Evolutionary conservation across 2,888 invertebrate species (phyloP).

Genomic region (Phlogophora meticulosa): DNA sequence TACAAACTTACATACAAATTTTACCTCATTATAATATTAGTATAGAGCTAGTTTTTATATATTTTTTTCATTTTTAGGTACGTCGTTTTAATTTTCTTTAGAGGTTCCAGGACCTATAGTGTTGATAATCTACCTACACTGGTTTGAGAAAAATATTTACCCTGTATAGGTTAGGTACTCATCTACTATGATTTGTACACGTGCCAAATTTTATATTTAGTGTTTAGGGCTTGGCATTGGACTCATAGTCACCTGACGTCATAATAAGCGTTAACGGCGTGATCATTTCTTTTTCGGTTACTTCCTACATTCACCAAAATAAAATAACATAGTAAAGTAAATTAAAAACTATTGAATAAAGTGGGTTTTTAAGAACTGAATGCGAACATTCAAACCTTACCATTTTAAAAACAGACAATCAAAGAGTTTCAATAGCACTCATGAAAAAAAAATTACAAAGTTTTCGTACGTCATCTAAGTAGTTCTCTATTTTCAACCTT

Average conservation of each 20-base stretch:
- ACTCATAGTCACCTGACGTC: constrained; percentile 12
- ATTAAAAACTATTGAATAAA: too few relatives aligned
- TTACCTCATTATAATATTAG: too few relatives aligned
- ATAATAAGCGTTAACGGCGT: background rate
- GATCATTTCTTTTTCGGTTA: background rate
- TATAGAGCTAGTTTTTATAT: too few relatives aligned
- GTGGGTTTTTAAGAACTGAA: background rate
- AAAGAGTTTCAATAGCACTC: constrained; percentile 29
- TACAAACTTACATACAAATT: too few relatives aligned
- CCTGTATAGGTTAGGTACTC: background rate
- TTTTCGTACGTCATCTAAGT: background rate
- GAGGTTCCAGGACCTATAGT: too few relatives aligned
- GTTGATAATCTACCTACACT: too few relatives aligned
- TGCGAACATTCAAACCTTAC: background rate
- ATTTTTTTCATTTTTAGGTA: too few relatives aligned
- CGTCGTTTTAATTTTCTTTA: too few relatives aligned
- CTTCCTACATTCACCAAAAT: constrained; percentile 8
- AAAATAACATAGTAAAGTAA: background rate
- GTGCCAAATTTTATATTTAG: constrained; percentile 52
- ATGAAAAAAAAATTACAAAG: constrained; percentile 10
- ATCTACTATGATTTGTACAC: constrained; percentile 20
- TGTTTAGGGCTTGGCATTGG: constrained; percentile 28
- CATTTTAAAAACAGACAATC: constrained; percentile 19
- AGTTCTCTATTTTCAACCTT: constrained; percentile 22
- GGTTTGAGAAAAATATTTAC: background rate